These are phyloP conservation scores for Caenorhabditis uteleia DNA, from an alignment of 2,888 invertebrate species.

Conservation along the genomic window DNA sequence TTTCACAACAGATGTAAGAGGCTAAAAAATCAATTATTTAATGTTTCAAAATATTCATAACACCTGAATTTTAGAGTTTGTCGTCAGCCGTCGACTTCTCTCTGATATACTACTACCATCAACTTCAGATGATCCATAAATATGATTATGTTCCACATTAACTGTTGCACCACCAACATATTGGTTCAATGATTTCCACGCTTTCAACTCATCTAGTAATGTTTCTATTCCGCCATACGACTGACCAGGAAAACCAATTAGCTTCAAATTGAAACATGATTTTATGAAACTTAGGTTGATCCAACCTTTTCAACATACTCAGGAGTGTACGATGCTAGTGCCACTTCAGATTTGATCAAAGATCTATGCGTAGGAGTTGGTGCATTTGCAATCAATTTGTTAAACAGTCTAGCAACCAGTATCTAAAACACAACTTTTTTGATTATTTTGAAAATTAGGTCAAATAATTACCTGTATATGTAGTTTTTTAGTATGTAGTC, in stretches of 20 bases:
- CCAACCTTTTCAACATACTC: constrained; percentile 60
- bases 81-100: constrained; percentile 23
- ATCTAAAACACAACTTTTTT: constrained; percentile 40
- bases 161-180: constrained; percentile 24
- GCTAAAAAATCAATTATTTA: constrained; percentile 29
- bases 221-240: constrained; percentile 51
- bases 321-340: constrained; percentile 57
- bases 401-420: constrained; percentile 63
- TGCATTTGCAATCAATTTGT: constrained; percentile 58
- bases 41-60: constrained; percentile 3
- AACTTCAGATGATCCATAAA: constrained; percentile 44
- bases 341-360: constrained; percentile 58
- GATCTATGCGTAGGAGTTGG: constrained; percentile 55
- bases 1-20: constrained; percentile 53
- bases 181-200: constrained; percentile 47
- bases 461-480: constrained; percentile 68
- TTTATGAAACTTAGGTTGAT: neutral
- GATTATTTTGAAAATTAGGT: too few species aligned
- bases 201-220: constrained; percentile 51
- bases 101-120: constrained; percentile 34
- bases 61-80: constrained; percentile 23
- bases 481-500: constrained; percentile 63
- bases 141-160: constrained; percentile 36
- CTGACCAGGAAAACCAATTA: constrained; percentile 47
- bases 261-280: constrained; percentile 28